Evolutionary conservation across 2,888 invertebrate genomes (phyloP).

Genomic region (Calephelis perditalis): DNA sequence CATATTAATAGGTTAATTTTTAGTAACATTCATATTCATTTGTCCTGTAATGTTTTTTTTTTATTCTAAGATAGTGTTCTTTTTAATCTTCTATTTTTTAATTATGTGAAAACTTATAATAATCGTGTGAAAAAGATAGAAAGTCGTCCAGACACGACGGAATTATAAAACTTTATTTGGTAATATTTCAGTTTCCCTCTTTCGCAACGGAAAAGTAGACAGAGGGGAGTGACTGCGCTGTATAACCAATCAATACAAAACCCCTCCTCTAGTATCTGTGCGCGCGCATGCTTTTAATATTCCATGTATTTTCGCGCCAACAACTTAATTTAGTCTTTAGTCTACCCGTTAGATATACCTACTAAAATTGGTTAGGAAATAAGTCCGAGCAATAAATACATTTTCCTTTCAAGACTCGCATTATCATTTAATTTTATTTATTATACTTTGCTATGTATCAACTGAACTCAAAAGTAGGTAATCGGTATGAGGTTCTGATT

Average conservation of each 20-base stretch:
- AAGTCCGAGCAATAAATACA: too few relatives aligned
- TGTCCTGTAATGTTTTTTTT: background rate
- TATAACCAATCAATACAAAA: conserved; percentile 62
- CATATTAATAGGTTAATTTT: background rate
- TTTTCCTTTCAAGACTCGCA: background rate
- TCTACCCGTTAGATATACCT: too few relatives aligned
- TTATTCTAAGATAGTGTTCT: too few relatives aligned
- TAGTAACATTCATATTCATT: background rate
- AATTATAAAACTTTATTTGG: conserved; percentile 35
- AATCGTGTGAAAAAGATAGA: too few relatives aligned
- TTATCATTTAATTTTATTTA: background rate
- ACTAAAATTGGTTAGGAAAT: too few relatives aligned
- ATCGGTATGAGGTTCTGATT: too few relatives aligned
- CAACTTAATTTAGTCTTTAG: conserved; percentile 29
- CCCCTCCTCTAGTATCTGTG: conserved; percentile 47
- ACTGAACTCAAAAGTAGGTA: background rate
- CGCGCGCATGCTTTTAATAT: conserved; percentile 54
- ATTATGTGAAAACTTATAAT: too few relatives aligned
- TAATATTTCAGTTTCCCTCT: conserved; percentile 49
- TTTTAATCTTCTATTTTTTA: background rate
- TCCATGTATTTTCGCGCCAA: conserved; percentile 50
- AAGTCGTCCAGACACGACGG: conserved; percentile 19
- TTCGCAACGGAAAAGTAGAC: conserved; percentile 43
- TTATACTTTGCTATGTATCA: background rate
- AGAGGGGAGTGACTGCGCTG: conserved; percentile 45